phyloP scores from a whole-genome alignment of 2,797 vertebrate species.

The Chaetodon trifasciatus region DNA sequence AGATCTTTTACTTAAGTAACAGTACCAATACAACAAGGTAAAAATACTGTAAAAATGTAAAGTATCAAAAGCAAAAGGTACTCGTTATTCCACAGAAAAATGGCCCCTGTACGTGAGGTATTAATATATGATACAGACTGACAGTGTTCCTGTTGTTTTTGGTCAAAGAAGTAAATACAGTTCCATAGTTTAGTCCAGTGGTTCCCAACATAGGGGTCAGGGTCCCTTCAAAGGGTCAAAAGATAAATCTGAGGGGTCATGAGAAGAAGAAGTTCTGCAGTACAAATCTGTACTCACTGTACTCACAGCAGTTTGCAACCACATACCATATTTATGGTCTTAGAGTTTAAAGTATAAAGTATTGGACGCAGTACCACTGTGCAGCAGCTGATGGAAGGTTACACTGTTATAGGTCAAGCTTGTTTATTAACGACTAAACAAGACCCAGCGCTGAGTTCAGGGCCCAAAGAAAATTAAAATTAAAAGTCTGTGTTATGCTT shows the following conservation, averaged over 20 bases:
- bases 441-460: neutral
- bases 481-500: slow-evolving; percentile 16
- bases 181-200: neutral
- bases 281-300: too few relatives aligned
- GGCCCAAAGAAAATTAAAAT: slow-evolving; percentile 12
- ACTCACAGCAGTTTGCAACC: too few relatives aligned
- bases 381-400: neutral
- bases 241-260: neutral
- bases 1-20: neutral
- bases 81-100: neutral
- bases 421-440: neutral
- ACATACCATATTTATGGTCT: too few relatives aligned
- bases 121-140: neutral
- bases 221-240: too few relatives aligned
- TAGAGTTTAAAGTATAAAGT: neutral
- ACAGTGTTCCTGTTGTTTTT: neutral
- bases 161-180: neutral
- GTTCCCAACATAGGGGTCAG: neutral
- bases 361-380: neutral
- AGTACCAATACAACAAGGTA: too few relatives aligned
- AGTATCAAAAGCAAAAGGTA: neutral
- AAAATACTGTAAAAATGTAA: too few relatives aligned
- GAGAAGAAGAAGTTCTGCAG: neutral
- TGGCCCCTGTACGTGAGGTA: too few relatives aligned
- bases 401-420: neutral